Percentiles rank a stretch among this genome's conserved stretches.
Conservation (phyloP, 2,888 invertebrate species). For the Perithous albicinctus region DNA sequence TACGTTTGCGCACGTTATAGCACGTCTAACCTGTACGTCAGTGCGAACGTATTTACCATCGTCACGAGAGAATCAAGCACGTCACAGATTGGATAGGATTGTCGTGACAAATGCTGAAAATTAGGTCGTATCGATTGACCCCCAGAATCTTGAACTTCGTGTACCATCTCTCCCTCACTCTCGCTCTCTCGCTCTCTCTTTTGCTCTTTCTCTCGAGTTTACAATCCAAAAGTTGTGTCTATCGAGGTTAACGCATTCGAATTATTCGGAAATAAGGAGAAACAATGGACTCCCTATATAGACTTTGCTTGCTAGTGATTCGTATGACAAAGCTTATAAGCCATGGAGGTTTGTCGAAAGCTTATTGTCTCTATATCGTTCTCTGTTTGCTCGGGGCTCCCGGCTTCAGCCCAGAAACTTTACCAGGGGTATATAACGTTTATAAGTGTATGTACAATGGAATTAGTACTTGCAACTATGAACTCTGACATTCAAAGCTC, state of each 20-base stretch:
- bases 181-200: too few relatives aligned
- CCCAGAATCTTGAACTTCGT: not conserved
- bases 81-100: constrained; percentile 51
- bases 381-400: constrained; percentile 39
- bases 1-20: constrained; percentile 9
- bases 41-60: constrained; percentile 51
- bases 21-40: constrained; percentile 29
- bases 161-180: too few relatives aligned
- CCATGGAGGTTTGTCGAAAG: constrained; percentile 29
- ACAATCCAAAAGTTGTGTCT: constrained; percentile 2
- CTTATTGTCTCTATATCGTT: not conserved
- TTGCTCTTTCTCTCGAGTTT: too few relatives aligned
- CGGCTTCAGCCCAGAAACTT: constrained; percentile 17
- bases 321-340: constrained; percentile 29
- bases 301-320: constrained; percentile 34
- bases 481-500: constrained; percentile 58
- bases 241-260: not conserved
- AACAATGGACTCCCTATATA: constrained; percentile 33
- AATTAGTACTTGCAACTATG: constrained; percentile 48
- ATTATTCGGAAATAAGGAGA: constrained; percentile 32
- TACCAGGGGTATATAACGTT: constrained; percentile 15
- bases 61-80: constrained; percentile 53
- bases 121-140: constrained; percentile 60
- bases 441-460: constrained; percentile 44
- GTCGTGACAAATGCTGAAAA: constrained; percentile 52